phyloP scores from a whole-genome alignment of 2,888 invertebrate species.

The Eudasyphora cyanicolor region DNA sequence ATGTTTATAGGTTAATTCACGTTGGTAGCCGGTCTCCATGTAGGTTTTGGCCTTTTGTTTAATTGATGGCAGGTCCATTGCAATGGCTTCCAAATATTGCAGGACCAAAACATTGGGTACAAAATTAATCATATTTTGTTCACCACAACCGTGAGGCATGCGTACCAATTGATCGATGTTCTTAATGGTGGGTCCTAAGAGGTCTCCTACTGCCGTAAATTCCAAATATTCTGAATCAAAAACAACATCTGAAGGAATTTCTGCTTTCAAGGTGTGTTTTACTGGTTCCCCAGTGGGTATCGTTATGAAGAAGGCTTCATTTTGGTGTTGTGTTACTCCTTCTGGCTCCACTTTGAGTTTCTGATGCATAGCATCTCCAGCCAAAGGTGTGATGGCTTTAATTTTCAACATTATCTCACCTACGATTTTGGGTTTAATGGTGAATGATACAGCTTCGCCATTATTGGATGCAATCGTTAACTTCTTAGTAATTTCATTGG shows the following conservation, averaged over 20 bases:
- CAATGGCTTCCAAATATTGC: constrained; percentile 85
- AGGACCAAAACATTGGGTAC: constrained; percentile 87
- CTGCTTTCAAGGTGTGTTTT: constrained; percentile 85
- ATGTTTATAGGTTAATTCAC: constrained; percentile 88
- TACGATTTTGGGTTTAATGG: constrained; percentile 87
- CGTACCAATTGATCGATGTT: constrained; percentile 88
- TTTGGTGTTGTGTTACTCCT: constrained; percentile 88
- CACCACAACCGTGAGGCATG: constrained; percentile 92
- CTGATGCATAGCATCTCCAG: constrained; percentile 89
- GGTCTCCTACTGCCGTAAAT: constrained; percentile 86
- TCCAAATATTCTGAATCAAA: constrained; percentile 87
- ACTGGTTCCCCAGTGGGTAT: constrained; percentile 81
- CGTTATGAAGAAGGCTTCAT: constrained; percentile 87
- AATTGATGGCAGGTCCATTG: constrained; percentile 85
- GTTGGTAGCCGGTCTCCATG: constrained; percentile 86
- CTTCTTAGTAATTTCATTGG: constrained; percentile 80
- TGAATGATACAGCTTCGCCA: constrained; percentile 91
- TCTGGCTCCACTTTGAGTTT: constrained; percentile 89
- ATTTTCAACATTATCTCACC: constrained; percentile 88
- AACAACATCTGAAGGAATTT: constrained; percentile 88
- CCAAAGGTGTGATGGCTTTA: constrained; percentile 86
- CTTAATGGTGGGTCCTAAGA: constrained; percentile 89
- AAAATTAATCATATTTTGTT: constrained; percentile 82
- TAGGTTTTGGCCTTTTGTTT: constrained; percentile 82
- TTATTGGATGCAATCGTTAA: constrained; percentile 86